A percentile compares a stretch with the other conserved stretches of the same genome.
phyloP scores from a whole-genome alignment of 2,888 invertebrate genomes.

The Eudasyphora cyanicolor region DNA sequence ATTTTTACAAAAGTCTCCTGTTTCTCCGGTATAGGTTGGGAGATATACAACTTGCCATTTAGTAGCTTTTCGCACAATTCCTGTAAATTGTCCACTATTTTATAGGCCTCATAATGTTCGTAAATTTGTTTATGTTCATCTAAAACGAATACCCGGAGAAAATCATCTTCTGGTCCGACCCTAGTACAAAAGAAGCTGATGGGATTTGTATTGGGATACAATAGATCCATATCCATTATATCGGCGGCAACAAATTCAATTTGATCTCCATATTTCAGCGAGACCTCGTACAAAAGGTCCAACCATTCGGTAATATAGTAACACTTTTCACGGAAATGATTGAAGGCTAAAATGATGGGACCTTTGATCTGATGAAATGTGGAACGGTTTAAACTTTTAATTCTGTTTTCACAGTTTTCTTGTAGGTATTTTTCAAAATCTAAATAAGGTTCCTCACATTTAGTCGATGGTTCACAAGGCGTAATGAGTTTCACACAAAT shows the following conservation, averaged over 20 bases:
- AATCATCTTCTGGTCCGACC: conserved; percentile 37
- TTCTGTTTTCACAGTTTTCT: conserved; percentile 21
- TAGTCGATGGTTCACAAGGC: too few relatives aligned
- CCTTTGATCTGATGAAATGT: conserved; percentile 20
- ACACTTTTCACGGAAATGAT: conserved; percentile 59
- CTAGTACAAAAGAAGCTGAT: conserved; percentile 29
- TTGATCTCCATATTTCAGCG: conserved; percentile 43
- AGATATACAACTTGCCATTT: conserved; percentile 45
- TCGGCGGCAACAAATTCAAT: conserved; percentile 58
- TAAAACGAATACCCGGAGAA: conserved; percentile 14
- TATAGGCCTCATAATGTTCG: conserved; percentile 17
- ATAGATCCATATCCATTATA: conserved; percentile 50
- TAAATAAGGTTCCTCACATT: neutral
- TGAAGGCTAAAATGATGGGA: conserved; percentile 31
- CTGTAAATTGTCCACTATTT: conserved; percentile 36
- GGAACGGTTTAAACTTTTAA: conserved; percentile 4
- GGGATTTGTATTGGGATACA: conserved; percentile 32
- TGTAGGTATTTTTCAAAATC: conserved; percentile 30
- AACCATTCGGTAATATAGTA: conserved; percentile 40
- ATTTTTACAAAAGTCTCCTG: conserved; percentile 49
- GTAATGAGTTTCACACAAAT: too few relatives aligned
- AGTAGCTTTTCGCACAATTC: conserved; percentile 64
- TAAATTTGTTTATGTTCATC: conserved; percentile 40
- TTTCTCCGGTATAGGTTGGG: conserved; percentile 25
- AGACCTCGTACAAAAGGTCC: conserved; percentile 37